Evolutionary conservation across 1,140 invertebrate genomes (phyloP).

Genomic region (Diachasma alloeum): DNA sequence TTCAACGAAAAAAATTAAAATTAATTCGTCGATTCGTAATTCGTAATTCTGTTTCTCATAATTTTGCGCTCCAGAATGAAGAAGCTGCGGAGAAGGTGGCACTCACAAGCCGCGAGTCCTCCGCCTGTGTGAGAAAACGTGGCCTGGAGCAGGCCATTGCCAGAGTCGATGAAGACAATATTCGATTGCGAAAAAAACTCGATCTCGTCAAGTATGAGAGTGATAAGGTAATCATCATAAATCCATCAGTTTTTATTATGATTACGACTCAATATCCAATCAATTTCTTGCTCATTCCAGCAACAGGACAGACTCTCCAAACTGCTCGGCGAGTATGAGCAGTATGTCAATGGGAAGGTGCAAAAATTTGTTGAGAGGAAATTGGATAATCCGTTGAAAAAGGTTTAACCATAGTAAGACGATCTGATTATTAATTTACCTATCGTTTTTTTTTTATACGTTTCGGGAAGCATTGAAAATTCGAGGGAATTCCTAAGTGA

Average conservation of each 20-base stretch:
- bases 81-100: conserved; percentile 53
- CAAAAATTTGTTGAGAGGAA: conserved; percentile 56
- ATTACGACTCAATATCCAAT: neutral
- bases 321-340: conserved; percentile 69
- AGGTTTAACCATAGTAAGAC: conserved; percentile 48
- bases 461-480: too few species aligned
- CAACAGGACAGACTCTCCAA: conserved; percentile 66
- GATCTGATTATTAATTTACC: neutral
- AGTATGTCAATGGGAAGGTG: conserved; percentile 62
- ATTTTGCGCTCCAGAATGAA: conserved; percentile 49
- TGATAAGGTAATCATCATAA: conserved; percentile 60
- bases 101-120: conserved; percentile 49
- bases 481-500: too few species aligned
- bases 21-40: neutral
- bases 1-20: too few species aligned
- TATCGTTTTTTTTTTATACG: too few species aligned
- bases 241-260: neutral
- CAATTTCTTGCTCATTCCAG: conserved; percentile 34
- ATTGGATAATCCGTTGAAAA: conserved; percentile 51
- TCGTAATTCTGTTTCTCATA: neutral
- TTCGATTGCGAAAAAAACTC: conserved; percentile 76
- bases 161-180: conserved; percentile 77
- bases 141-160: conserved; percentile 68
- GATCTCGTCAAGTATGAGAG: conserved; percentile 77
- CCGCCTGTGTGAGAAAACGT: conserved; percentile 52